Conservation (phyloP, 2,113 vertebrate genomes). For the Zosterops hypoxanthus region DNA sequence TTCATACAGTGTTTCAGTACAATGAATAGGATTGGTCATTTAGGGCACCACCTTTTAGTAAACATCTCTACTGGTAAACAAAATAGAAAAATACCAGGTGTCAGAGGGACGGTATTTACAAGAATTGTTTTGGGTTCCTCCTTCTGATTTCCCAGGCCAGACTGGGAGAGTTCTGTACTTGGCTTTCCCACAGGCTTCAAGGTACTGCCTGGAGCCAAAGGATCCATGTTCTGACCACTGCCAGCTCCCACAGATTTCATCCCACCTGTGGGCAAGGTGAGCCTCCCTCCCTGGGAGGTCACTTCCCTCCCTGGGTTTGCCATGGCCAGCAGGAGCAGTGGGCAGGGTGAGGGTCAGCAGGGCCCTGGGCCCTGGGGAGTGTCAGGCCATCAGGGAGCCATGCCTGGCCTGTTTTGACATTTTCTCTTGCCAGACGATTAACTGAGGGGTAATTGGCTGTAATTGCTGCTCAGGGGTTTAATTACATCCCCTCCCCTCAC, state of each 20-base stretch:
- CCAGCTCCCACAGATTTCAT: background rate
- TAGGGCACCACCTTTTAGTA: too few relatives aligned
- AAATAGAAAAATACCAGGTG: too few relatives aligned
- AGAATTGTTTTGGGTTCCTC: too few relatives aligned
- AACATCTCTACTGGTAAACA: too few relatives aligned
- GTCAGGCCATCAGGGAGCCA: slow-evolving; percentile 23
- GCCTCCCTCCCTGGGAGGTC: background rate
- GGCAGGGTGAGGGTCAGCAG: background rate
- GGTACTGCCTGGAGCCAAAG: too few relatives aligned
- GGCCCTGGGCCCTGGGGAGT: background rate
- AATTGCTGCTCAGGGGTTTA: slow-evolving; percentile 47
- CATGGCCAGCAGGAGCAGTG: background rate
- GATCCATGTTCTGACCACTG: too few relatives aligned
- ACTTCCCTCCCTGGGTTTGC: background rate
- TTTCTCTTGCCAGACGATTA: slow-evolving; percentile 54
- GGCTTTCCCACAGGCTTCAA: too few relatives aligned
- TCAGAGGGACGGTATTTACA: too few relatives aligned
- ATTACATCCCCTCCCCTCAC: background rate
- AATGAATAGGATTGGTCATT: too few relatives aligned
- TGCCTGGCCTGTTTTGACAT: slow-evolving; percentile 22
- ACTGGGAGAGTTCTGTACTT: too few relatives aligned
- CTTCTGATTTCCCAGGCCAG: too few relatives aligned
- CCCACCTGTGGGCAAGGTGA: background rate
- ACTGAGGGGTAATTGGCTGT: slow-evolving; percentile 52
- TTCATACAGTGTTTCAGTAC: too few relatives aligned